These are phyloP conservation scores for Thunnus maccoyii DNA, from an alignment of 2,113 vertebrate species.

Conservation along the genomic window DNA sequence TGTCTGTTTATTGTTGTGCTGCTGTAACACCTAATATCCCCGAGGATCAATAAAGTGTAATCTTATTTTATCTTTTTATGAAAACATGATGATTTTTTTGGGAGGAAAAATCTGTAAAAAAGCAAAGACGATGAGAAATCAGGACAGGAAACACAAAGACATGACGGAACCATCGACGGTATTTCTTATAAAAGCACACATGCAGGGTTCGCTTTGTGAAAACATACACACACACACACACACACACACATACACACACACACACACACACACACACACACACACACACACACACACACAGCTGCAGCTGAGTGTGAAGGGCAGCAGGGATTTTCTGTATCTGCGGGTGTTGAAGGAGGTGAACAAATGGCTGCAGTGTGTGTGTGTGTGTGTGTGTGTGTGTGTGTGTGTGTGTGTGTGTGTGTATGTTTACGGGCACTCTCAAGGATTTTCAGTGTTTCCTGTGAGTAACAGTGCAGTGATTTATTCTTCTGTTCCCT, in stretches of 20 bases:
- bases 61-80: too few species aligned
- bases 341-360: constrained; percentile 8
- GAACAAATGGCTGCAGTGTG: constrained; percentile 35
- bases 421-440: constrained; percentile 44
- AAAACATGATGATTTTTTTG: too few species aligned
- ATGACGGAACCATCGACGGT: too few species aligned
- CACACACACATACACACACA: neutral
- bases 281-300: constrained; percentile 8
- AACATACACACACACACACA: neutral
- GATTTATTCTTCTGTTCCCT: constrained; percentile 56
- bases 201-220: too few species aligned
- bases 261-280: neutral
- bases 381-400: constrained; percentile 5
- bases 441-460: constrained; percentile 53
- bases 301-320: constrained; percentile 28
- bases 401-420: neutral
- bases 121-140: too few species aligned
- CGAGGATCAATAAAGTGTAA: too few species aligned
- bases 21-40: too few species aligned
- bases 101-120: too few species aligned
- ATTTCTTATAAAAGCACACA: too few species aligned
- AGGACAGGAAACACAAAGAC: too few species aligned
- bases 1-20: too few species aligned
- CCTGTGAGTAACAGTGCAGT: constrained; percentile 50
- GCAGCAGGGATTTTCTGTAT: constrained; percentile 23